Conservation (phyloP, 2,113 vertebrate genomes). For the Istiophorus platypterus region DNA sequence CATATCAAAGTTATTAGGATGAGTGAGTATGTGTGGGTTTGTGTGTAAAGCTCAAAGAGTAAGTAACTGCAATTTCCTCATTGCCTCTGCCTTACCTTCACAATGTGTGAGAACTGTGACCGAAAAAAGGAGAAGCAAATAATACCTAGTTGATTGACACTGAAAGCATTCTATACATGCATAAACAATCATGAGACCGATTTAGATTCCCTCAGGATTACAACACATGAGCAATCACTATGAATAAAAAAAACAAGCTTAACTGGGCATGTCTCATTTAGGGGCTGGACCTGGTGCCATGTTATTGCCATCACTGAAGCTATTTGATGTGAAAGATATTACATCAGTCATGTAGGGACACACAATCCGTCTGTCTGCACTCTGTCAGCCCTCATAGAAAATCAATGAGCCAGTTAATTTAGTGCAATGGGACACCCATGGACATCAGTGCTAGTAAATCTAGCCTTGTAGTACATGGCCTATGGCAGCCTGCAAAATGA, state of each 20-base stretch:
- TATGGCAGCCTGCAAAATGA: conserved; percentile 32
- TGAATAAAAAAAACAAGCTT: conserved; percentile 20
- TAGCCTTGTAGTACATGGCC: conserved; percentile 62
- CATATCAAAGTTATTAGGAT: conserved; percentile 12
- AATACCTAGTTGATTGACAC: background rate
- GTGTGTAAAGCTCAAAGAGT: background rate
- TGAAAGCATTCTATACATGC: background rate
- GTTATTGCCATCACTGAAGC: background rate
- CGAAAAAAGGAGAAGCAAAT: conserved; percentile 35
- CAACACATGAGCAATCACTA: conserved; percentile 1
- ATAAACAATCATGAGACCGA: conserved; percentile 11
- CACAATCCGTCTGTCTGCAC: conserved; percentile 51
- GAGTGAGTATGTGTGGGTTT: conserved; percentile 4
- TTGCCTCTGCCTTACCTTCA: conserved; percentile 3
- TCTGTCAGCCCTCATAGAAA: conserved; percentile 66
- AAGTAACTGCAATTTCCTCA: conserved; percentile 52
- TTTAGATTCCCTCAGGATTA: conserved; percentile 31
- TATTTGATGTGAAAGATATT: conserved; percentile 37
- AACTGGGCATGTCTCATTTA: conserved; percentile 30
- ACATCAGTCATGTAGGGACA: conserved; percentile 35
- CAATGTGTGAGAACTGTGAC: conserved; percentile 6
- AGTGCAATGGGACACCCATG: conserved; percentile 61
- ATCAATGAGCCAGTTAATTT: conserved; percentile 77
- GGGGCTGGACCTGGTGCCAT: background rate
- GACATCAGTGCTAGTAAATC: conserved; percentile 43